A percentile compares a stretch with the other conserved stretches of the same genome.
Evolutionary conservation across 2,888 invertebrate species (phyloP).

Genomic region (Vanessa cardui): DNA sequence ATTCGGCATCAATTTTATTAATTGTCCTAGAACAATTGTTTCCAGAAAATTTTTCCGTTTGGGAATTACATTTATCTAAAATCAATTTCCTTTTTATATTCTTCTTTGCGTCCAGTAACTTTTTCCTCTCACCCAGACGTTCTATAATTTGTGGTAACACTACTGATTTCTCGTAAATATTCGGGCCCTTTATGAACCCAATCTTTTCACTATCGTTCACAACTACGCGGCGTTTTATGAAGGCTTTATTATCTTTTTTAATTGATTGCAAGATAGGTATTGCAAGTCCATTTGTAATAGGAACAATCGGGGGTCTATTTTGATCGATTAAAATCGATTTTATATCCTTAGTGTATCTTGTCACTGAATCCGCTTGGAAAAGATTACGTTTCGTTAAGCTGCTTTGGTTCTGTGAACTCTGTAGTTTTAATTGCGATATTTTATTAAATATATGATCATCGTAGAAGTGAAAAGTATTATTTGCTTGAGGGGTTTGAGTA

Average conservation of each 20-base stretch:
- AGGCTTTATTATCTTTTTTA: conserved; percentile 48
- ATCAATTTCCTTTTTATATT: conserved; percentile 36
- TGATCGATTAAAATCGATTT: conserved; percentile 12
- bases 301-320: conserved; percentile 11
- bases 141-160: conserved; percentile 52
- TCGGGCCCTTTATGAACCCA: conserved; percentile 51
- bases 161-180: conserved; percentile 50
- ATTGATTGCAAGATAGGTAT: conserved; percentile 40
- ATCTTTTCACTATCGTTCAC: conserved; percentile 38
- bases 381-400: background rate
- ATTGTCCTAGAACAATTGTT: background rate
- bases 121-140: conserved; percentile 42
- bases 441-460: background rate
- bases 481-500: too few relatives aligned
- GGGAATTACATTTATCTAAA: conserved; percentile 26
- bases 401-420: background rate
- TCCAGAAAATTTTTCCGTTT: background rate
- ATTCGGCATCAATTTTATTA: background rate
- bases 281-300: background rate
- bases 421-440: background rate
- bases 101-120: conserved; percentile 29
- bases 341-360: conserved; percentile 15
- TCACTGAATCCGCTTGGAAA: background rate
- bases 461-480: too few relatives aligned
- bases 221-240: conserved; percentile 43